Conservation (phyloP, 2,113 vertebrate genomes). For the Hylia prasina region DNA sequence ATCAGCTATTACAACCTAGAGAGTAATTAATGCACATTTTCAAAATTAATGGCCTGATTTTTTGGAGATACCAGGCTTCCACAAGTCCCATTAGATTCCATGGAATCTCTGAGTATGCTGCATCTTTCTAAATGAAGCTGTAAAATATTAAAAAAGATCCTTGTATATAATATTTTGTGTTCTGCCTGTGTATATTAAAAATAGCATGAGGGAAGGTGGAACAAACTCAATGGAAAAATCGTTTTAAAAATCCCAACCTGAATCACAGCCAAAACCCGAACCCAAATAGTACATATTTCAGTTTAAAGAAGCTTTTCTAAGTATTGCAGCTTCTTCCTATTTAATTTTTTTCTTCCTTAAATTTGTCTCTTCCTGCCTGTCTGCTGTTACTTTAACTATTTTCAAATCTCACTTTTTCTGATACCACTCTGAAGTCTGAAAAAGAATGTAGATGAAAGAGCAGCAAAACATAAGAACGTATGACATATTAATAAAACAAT, state of each 20-base stretch:
- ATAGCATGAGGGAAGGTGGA: not conserved
- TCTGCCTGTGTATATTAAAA: not conserved
- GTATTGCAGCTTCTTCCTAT: not conserved
- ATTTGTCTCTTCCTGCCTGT: not conserved
- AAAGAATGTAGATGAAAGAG: not conserved
- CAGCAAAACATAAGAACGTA: not conserved
- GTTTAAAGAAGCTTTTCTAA: not conserved
- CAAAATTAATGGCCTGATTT: conserved; percentile 61
- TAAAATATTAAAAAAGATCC: conserved; percentile 7
- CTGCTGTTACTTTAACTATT: not conserved
- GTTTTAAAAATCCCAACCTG: accelerated
- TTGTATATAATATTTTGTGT: not conserved
- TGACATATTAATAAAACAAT: not conserved
- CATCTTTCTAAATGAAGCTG: conserved; percentile 18
- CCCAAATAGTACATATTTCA: not conserved
- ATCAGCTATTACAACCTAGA: conserved; percentile 30
- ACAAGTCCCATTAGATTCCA: conserved; percentile 19
- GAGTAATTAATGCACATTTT: conserved; percentile 60
- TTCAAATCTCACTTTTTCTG: not conserved
- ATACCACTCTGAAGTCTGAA: not conserved
- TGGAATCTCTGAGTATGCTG: not conserved
- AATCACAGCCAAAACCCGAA: not conserved
- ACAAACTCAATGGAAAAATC: not conserved
- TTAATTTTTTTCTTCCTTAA: not conserved
- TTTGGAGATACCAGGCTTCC: conserved; percentile 17